phyloP scores from a whole-genome alignment of 2,888 invertebrate species.

The Osmoderma eremita region DNA sequence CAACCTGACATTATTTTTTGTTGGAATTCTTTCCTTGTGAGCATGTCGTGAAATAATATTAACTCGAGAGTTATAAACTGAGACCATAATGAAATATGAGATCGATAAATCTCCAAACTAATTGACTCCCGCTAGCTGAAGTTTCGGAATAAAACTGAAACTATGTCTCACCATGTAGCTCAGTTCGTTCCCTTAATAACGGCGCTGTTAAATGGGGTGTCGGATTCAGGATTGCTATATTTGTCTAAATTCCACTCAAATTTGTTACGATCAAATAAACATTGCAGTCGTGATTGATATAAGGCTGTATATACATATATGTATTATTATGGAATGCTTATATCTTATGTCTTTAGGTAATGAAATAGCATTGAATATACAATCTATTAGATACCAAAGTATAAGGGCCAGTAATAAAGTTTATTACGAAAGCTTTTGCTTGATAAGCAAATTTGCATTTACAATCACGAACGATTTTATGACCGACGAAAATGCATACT shows the following conservation, averaged over 20 bases:
- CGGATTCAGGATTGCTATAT: not conserved
- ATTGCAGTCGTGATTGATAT: not conserved
- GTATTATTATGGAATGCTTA: no score
- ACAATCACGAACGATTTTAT: no score
- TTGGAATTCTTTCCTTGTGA: no score
- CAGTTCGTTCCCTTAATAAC: not conserved
- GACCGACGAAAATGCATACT: no score
- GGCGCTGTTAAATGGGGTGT: not conserved
- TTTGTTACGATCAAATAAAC: slow-evolving; percentile 1
- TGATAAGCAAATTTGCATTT: no score
- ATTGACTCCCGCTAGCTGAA: slow-evolving; percentile 8
- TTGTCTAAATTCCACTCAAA: slow-evolving; percentile 1
- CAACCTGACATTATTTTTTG: no score
- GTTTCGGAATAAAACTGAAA: slow-evolving; percentile 22
- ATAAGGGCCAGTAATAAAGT: no score
- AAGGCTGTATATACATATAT: no score
- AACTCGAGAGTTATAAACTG: not conserved
- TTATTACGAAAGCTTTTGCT: no score
- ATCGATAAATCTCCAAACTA: slow-evolving; percentile 26
- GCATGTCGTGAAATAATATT: slow-evolving; percentile 1
- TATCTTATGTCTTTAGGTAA: no score
- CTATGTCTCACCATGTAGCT: not conserved
- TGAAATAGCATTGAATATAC: no score
- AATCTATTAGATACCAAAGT: no score
- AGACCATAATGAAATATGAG: slow-evolving; percentile 16